Conservation (phyloP, 2,113 vertebrate species). For the Carassius auratus region DNA sequence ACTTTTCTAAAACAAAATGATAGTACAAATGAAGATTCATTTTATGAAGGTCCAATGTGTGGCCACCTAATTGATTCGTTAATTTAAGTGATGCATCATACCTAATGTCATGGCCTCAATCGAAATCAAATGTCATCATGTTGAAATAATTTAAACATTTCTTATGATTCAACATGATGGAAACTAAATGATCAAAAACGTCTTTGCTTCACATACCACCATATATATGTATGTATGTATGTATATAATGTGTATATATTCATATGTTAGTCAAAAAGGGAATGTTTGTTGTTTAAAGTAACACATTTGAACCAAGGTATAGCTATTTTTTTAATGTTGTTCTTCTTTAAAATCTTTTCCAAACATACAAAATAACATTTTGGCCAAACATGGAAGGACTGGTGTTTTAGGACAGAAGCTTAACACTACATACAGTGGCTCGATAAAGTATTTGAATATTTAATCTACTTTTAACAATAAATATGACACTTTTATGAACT, state of each 20-base stretch:
- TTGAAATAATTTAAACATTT: not conserved
- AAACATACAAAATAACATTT: not conserved
- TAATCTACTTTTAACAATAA: not conserved
- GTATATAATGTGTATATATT: constrained; percentile 72
- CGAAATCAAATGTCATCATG: constrained; percentile 21
- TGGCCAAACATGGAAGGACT: not conserved
- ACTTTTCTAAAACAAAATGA: constrained; percentile 22
- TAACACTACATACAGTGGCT: not conserved
- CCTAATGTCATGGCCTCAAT: constrained; percentile 11
- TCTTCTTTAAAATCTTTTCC: constrained; percentile 20
- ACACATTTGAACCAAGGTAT: constrained; percentile 64
- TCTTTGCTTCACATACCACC: constrained; percentile 62
- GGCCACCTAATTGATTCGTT: not conserved
- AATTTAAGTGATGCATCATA: not conserved
- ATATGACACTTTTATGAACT: not conserved
- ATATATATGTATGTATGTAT: constrained; percentile 46
- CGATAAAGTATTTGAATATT: not conserved
- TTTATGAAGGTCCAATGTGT: not conserved
- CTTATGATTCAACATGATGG: constrained; percentile 54
- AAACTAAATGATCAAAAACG: constrained; percentile 61
- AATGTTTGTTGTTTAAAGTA: constrained; percentile 67
- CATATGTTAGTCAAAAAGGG: constrained; percentile 76
- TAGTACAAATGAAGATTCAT: not conserved
- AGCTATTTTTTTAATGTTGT: constrained; percentile 50
- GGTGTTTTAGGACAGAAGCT: not conserved